These are phyloP conservation scores for Salvelinus fontinalis DNA, from an alignment of 2,113 vertebrate species.

Conservation along the genomic window DNA sequence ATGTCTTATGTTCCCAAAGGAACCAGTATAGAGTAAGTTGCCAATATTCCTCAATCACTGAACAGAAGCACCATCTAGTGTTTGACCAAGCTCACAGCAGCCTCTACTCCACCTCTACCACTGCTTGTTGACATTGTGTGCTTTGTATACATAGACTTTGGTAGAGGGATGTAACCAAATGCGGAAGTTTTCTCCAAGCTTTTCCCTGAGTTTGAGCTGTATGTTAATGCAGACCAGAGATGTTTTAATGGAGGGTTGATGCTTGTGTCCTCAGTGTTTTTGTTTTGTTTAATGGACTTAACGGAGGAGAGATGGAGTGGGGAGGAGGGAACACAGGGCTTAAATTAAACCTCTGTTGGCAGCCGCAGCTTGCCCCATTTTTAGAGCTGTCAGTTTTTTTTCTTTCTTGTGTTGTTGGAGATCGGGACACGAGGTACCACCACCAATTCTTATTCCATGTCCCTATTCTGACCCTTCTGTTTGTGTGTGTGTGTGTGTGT, in stretches of 20 bases:
- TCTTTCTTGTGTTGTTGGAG: slow-evolving; percentile 55
- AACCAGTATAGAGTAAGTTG: background rate
- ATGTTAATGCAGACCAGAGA: slow-evolving; percentile 19
- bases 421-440: slow-evolving; percentile 19
- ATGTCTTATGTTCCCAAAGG: background rate
- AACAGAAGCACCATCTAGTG: slow-evolving; percentile 56
- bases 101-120: background rate
- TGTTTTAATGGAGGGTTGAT: background rate
- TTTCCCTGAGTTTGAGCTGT: slow-evolving; percentile 24
- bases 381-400: slow-evolving; percentile 64
- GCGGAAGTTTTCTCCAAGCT: slow-evolving; percentile 26
- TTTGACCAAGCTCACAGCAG: slow-evolving; percentile 23
- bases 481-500: background rate
- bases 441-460: slow-evolving; percentile 32
- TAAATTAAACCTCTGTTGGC: slow-evolving; percentile 52
- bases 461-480: slow-evolving; percentile 24
- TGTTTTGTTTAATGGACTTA: slow-evolving; percentile 68
- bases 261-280: slow-evolving; percentile 54
- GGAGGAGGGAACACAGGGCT: slow-evolving; percentile 26
- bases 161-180: slow-evolving; percentile 40
- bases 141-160: slow-evolving; percentile 27
- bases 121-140: slow-evolving; percentile 21
- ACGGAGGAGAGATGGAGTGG: slow-evolving; percentile 54
- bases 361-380: slow-evolving; percentile 46
- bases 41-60: slow-evolving; percentile 5